Percentiles rank a stretch among this genome's conserved stretches.
Conservation (phyloP, 53 echinoderm and acorn worm genomes). For the Patiria pectinifera region DNA sequence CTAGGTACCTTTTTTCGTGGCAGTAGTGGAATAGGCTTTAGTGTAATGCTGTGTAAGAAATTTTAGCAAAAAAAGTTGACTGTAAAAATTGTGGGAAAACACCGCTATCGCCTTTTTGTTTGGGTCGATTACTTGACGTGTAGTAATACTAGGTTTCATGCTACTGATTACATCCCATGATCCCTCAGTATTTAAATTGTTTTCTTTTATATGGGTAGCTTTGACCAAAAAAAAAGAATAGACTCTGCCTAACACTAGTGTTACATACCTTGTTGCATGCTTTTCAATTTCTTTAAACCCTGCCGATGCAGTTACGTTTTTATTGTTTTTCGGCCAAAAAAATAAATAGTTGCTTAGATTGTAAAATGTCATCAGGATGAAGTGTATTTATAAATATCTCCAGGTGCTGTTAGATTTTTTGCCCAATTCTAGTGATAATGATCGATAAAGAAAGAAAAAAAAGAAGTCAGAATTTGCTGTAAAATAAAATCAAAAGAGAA, state of each 20-base stretch:
- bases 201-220: background rate
- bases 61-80: slow-evolving; percentile 10
- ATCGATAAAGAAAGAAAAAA: background rate
- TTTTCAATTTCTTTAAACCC: background rate
- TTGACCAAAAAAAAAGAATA: background rate
- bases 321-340: background rate
- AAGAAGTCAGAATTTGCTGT: background rate
- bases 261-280: background rate
- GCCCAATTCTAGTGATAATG: background rate
- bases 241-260: background rate
- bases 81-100: slow-evolving; percentile 8
- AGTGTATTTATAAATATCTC: background rate
- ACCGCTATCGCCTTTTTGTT: slow-evolving; percentile 18
- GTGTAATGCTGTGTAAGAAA: slow-evolving; percentile 42
- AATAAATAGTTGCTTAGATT: background rate
- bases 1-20: slow-evolving; percentile 21
- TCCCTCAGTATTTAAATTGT: background rate
- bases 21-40: background rate
- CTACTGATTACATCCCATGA: background rate
- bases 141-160: background rate
- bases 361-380: background rate
- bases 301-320: background rate
- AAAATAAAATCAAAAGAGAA: background rate
- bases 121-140: background rate
- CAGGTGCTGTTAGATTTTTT: slow-evolving; percentile 7